phyloP scores from a whole-genome alignment of 2,888 invertebrate species.

The Mechanitis messenoides region DNA sequence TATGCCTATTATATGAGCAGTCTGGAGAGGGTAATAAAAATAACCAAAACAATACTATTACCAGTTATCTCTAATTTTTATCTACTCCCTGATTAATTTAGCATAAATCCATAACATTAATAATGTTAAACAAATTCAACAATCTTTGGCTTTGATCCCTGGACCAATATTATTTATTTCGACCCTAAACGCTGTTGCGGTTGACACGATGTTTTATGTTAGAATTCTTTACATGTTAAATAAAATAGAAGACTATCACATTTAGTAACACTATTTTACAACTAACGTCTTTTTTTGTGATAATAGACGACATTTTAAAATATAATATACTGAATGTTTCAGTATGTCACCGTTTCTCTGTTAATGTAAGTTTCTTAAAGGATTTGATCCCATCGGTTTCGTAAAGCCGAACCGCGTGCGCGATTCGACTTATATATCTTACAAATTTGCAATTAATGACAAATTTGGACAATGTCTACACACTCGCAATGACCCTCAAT shows the following conservation, averaged over 20 bases:
- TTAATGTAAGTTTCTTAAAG: conserved; percentile 76
- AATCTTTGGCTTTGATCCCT: conserved; percentile 91
- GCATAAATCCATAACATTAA: conserved; percentile 74
- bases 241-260: conserved; percentile 75
- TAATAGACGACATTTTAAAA: conserved; percentile 61
- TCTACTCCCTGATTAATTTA: conserved; percentile 73
- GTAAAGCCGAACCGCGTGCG: conserved; percentile 55
- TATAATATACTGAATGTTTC: conserved; percentile 62
- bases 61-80: conserved; percentile 61
- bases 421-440: conserved; percentile 35
- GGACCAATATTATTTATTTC: conserved; percentile 79
- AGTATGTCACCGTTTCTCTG: conserved; percentile 57
- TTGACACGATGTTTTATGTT: conserved; percentile 59
- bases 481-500: neutral
- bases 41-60: conserved; percentile 56
- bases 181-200: conserved; percentile 61
- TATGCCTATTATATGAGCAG: conserved; percentile 72
- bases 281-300: conserved; percentile 71
- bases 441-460: conserved; percentile 28
- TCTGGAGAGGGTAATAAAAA: conserved; percentile 73
- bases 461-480: conserved; percentile 10
- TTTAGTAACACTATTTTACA: conserved; percentile 72
- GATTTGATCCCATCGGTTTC: conserved; percentile 78
- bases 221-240: conserved; percentile 70
- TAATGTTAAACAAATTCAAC: conserved; percentile 79